Evolutionary conservation across 2,888 invertebrate genomes (phyloP).

Genomic region (Colletes collaris): DNA sequence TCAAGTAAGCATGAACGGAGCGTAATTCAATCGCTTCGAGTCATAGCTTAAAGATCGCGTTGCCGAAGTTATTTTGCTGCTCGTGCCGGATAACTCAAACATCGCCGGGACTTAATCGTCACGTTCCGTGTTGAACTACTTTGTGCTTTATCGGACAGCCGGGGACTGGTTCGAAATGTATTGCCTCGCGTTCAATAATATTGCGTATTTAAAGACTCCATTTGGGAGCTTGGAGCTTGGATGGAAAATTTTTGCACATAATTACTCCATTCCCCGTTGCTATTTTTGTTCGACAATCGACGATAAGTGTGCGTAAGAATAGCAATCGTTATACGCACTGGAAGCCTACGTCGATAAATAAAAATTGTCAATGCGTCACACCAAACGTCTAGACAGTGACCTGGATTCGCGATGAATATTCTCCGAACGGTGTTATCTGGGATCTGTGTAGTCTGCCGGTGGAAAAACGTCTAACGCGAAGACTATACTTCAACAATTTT

Average conservation of each 20-base stretch:
- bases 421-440: too few relatives aligned
- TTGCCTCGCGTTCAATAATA: not conserved
- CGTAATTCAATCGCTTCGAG: conserved; percentile 71
- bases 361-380: too few relatives aligned
- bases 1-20: conserved; percentile 39
- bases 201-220: not conserved
- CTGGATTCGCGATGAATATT: too few relatives aligned
- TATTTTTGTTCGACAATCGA: too few relatives aligned
- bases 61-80: conserved; percentile 73
- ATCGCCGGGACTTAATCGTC: conserved; percentile 74
- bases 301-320: too few relatives aligned
- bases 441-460: not conserved
- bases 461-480: not conserved
- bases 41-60: conserved; percentile 67
- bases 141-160: conserved; percentile 66
- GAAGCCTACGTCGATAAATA: too few relatives aligned
- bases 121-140: conserved; percentile 70
- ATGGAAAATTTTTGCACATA: too few relatives aligned
- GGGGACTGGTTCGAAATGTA: not conserved
- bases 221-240: too few relatives aligned
- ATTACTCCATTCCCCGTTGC: too few relatives aligned
- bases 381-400: too few relatives aligned
- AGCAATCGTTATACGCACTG: too few relatives aligned
- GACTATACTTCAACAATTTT: not conserved
- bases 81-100: conserved; percentile 77